phyloP scores from a whole-genome alignment of 2,113 vertebrate genomes.

The Crotophaga sulcirostris region DNA sequence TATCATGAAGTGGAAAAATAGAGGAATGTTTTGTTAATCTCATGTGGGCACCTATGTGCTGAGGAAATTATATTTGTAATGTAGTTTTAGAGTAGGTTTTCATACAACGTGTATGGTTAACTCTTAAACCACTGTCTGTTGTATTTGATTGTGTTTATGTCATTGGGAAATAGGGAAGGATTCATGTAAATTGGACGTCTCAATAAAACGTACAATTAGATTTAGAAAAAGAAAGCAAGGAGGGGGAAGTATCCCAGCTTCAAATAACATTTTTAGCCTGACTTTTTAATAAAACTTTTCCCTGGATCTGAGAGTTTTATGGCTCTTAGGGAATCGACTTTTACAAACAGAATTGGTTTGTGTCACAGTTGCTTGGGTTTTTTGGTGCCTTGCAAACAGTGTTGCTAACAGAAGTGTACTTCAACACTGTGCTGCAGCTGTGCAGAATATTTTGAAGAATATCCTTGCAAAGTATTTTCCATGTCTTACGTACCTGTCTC shows the following conservation, averaged over 20 bases:
- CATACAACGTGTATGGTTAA: background rate
- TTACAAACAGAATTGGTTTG: background rate
- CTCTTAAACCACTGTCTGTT: background rate
- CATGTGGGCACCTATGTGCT: background rate
- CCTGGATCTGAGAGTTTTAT: background rate
- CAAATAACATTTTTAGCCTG: background rate
- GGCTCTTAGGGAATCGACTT: background rate
- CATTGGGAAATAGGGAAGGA: background rate
- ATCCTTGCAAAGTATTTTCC: background rate
- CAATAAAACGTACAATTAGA: background rate
- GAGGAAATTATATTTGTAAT: background rate
- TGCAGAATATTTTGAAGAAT: background rate
- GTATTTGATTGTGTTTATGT: background rate
- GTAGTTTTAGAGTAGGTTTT: background rate
- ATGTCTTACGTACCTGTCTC: background rate
- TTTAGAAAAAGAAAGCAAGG: accelerated
- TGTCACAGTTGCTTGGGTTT: background rate
- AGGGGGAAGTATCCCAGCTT: background rate
- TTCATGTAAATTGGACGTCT: background rate
- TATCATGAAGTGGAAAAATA: background rate
- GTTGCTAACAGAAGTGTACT: background rate
- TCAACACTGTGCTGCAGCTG: accelerated
- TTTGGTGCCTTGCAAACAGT: background rate
- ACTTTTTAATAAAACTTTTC: background rate
- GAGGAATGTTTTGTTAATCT: background rate